Evolutionary conservation across 2,113 vertebrate genomes (phyloP), one percentile per base, ranked within the genome.

Genomic region (Neodon shergylaensis): DNA sequence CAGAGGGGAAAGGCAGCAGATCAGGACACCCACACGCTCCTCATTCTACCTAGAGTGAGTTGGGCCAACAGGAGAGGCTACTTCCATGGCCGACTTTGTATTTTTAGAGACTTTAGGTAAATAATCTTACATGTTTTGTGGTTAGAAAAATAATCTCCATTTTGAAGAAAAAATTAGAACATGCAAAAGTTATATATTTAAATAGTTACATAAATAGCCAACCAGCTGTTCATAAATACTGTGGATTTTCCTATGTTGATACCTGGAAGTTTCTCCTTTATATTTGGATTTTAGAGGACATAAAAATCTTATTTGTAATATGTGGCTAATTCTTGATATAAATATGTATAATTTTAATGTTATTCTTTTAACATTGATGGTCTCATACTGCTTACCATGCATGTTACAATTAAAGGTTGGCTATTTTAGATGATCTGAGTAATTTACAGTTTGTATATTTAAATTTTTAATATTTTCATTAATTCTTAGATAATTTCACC

Each of bases 361-460:
- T 47, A 10, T 58, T 78, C 12, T 12, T 73, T 68, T 63, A 39
- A 19, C 33, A 39, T 7, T 2, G 24, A 4, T 63, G 22, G 9
- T 2, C 39, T 3, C 22, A 4, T 7, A 5, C 16, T 33, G 11
- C 31, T 11, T 21, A 2, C 49, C 42, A 4, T 63, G 0, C 2
- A 13, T 31, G 73, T 47, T 14, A 2, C 28, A 39, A 21, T 33
- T 33, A 44, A 1, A 9, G 3, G n/a, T 74, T 39, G 36, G 36
- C 61, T 66, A 24, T 7, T 52, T 24, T 47, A 65, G 24, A 22
- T 70, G 1, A 1, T 36, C 39, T 81, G 58, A 73, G 44, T n/a
- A 49, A 19, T 4, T 81, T 16, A 16, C 82, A 52, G 24, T 36
- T 19, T 84, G 39, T 44, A 33, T 65, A 44, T 65, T 31, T 31